These are phyloP conservation scores for Trachymyrmex cornetzi DNA, from an alignment of 1,140 invertebrate genomes.

Conservation along the genomic window DNA sequence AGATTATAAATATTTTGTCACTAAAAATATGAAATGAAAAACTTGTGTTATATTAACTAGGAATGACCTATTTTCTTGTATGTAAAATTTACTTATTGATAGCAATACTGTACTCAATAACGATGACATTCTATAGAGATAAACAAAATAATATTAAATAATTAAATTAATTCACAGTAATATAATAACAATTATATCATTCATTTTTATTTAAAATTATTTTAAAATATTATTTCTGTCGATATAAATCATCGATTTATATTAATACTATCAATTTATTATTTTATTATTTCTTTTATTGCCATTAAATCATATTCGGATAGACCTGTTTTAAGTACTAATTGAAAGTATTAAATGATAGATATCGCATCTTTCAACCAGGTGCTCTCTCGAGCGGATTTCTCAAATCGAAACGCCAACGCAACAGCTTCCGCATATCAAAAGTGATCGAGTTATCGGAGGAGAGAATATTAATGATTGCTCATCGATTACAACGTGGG, in stretches of 20 bases:
- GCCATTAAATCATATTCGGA: neutral
- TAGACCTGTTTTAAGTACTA: neutral
- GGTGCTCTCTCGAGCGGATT: neutral
- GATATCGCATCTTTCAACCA: neutral
- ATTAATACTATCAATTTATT: conserved; percentile 3
- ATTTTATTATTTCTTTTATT: neutral
- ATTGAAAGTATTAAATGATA: neutral
- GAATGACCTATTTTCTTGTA: too few relatives aligned
- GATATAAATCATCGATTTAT: conserved; percentile 8
- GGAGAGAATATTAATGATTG: neutral
- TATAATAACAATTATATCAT: neutral
- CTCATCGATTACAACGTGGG: neutral
- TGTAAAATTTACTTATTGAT: too few relatives aligned
- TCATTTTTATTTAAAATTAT: neutral
- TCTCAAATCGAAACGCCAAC: neutral
- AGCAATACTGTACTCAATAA: too few relatives aligned
- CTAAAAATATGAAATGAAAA: too few relatives aligned
- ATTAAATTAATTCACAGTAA: neutral
- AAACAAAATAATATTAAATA: conserved; percentile 12
- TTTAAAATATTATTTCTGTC: neutral
- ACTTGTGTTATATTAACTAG: too few relatives aligned
- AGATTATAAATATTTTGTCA: too few relatives aligned
- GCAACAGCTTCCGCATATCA: conserved; percentile 7
- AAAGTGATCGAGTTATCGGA: neutral
- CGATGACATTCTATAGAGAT: neutral